Base-by-base conservation (phyloP, 2,113 vertebrate genomes). In the Ophthalmolycus amberensis region DNA sequence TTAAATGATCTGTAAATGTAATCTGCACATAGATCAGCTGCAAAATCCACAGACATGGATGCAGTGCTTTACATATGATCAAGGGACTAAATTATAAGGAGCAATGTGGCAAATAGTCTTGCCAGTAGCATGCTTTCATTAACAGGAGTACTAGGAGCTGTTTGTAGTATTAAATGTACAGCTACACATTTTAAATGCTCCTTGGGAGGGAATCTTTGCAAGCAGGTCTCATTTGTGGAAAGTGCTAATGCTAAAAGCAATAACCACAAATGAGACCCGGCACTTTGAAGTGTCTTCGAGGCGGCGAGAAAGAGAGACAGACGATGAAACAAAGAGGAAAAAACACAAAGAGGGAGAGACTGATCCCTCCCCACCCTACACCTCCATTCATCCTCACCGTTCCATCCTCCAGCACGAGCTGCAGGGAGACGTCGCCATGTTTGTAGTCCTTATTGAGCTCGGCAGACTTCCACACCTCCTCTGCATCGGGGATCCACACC, bases 401-500 rank as follows among this genome's bases (percentile, higher is more conserved):
- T 91, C 97, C 98, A 89, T 97, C 98, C 85, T 99, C 98, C 25
- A 97, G 94, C 78, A 90, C 95, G 77, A 99, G 96, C 29, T 97
- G 96, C 52, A 99, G 96, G 15, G 96, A 91, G 80, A 93, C 88
- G 71, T 99, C 96, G 71, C 96, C 97, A 85, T 95, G 95, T 85
- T 96, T 99, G 92, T 98, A 99, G 93, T 99, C 96, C 90, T 96
- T 98, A 10, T 92, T 95, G 63, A 99, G 95, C 88, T 98, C 97
- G 81, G 98, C 98, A 29, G 98, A 99, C 90, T 96, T 98, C 98
- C 98, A 99, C 11, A 99, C 98, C 44, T 99, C 97, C 71, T 99
- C 97, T 7, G 95, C 93, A 89, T 99, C 97, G 22, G 98, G 98
- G 86, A 99, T 98, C 98, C 98, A 99, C 82, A 99, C 97, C 92